Evolutionary conservation across 2,888 invertebrate species (phyloP).

Genomic region (Clunio marinus): DNA sequence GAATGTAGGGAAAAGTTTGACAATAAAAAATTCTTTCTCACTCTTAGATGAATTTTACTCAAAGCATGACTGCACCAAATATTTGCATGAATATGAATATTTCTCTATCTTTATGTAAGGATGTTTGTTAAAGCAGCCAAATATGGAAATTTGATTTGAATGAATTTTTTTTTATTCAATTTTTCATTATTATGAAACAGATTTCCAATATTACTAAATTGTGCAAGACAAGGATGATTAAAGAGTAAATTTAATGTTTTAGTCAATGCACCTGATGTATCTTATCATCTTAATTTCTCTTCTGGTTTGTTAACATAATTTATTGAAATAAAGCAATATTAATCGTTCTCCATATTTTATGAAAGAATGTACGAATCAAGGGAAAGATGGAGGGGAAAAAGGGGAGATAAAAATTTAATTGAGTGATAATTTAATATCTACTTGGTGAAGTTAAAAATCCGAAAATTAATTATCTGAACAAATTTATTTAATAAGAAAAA

Average conservation of each 20-base stretch:
- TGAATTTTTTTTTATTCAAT: not conserved
- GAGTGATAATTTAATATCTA: slow-evolving; percentile 10
- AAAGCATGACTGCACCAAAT: slow-evolving; percentile 1
- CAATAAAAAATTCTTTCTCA: not conserved
- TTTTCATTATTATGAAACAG: no score
- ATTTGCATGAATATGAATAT: slow-evolving; percentile 1
- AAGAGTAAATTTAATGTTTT: no score
- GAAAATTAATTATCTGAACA: not conserved
- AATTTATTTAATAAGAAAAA: not conserved
- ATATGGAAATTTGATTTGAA: not conserved
- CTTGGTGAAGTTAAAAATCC: not conserved
- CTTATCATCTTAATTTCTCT: no score
- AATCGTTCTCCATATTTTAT: no score
- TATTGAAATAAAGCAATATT: no score
- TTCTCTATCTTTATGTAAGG: no score
- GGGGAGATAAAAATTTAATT: not conserved
- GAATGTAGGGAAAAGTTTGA: no score
- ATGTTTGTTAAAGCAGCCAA: not conserved
- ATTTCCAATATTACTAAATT: no score
- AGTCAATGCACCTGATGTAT: no score
- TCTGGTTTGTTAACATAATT: not conserved
- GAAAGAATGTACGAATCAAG: no score
- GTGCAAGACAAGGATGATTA: no score
- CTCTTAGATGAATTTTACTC: not conserved
- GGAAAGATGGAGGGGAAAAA: not conserved